Evolutionary conservation across 1,140 invertebrate genomes (phyloP).

Genomic region (Trichoplusia ni): DNA sequence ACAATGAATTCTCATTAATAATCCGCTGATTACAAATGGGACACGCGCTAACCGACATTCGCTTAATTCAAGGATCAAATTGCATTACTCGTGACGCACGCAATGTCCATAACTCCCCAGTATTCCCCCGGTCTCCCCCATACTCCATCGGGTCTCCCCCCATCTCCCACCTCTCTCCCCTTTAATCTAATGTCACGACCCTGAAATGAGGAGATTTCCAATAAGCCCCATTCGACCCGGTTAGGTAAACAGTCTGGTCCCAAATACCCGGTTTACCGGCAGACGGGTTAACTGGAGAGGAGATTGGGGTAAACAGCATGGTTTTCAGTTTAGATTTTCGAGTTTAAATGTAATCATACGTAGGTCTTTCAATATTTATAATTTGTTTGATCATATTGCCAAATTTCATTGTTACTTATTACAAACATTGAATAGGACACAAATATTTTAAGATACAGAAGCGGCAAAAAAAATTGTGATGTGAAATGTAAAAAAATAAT

Average conservation of each 20-base stretch:
- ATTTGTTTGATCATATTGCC: no score
- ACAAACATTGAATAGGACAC: no score
- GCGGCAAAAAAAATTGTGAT: no score
- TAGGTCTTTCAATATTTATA: no score
- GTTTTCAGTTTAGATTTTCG: no score
- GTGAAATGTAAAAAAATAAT: no score
- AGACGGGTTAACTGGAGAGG: neutral
- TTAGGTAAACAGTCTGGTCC: conserved; percentile 14
- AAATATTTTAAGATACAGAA: no score
- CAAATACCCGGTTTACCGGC: neutral
- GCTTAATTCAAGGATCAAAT: conserved; percentile 25
- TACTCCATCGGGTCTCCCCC: no score
- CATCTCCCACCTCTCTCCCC: no score
- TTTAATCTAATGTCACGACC: conserved; percentile 15
- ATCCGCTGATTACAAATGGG: neutral
- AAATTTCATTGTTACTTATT: no score
- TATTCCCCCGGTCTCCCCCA: no score
- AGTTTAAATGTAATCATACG: no score
- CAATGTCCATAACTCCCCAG: neutral
- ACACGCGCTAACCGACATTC: neutral
- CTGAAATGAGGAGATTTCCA: conserved; percentile 13
- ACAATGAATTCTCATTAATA: neutral
- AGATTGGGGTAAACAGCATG: neutral
- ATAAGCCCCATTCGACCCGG: conserved; percentile 24
- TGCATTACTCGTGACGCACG: conserved; percentile 20